Conservation (phyloP, 2,888 invertebrate genomes). For the Mystacides longicornis region DNA sequence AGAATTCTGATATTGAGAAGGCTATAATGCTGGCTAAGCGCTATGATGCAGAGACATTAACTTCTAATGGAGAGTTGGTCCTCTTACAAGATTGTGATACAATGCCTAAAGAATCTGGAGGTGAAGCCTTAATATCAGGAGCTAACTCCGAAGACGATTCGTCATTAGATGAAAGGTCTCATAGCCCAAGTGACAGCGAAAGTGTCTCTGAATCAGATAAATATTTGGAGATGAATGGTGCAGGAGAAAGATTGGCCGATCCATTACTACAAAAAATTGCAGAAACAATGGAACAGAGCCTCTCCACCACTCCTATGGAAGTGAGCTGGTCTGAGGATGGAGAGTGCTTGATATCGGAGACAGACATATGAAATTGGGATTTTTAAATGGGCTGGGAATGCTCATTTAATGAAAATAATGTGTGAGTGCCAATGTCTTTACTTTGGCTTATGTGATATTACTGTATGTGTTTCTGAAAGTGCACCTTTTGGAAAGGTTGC, state of each 20-base stretch:
- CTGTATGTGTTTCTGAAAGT: background rate
- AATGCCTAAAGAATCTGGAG: slow-evolving; percentile 55
- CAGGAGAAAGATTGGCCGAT: slow-evolving; percentile 22
- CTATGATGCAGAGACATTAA: slow-evolving; percentile 13
- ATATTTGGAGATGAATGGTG: slow-evolving; percentile 19
- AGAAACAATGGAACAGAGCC: slow-evolving; percentile 20
- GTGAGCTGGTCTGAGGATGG: slow-evolving; percentile 29
- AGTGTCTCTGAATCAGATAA: slow-evolving; percentile 23
- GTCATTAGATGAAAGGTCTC: slow-evolving; percentile 23
- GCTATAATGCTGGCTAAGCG: slow-evolving; percentile 6
- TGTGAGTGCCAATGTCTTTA: slow-evolving; percentile 8
- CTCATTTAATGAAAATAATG: slow-evolving; percentile 11
- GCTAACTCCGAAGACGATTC: slow-evolving; percentile 51
- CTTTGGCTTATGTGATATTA: slow-evolving; percentile 4
- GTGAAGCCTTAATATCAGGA: slow-evolving; percentile 61
- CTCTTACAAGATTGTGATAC: slow-evolving; percentile 22
- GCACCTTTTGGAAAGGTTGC: background rate
- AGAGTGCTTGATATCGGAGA: slow-evolving; percentile 23
- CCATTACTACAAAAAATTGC: slow-evolving; percentile 24
- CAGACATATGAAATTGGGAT: slow-evolving; percentile 27
- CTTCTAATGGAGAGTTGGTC: slow-evolving; percentile 19
- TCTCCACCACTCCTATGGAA: slow-evolving; percentile 27
- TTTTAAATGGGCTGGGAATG: slow-evolving; percentile 23
- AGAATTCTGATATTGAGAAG: slow-evolving; percentile 13
- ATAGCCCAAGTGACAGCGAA: slow-evolving; percentile 24